Evolutionary conservation across 2,888 invertebrate genomes (phyloP).

Genomic region (Resseliella maxima): DNA sequence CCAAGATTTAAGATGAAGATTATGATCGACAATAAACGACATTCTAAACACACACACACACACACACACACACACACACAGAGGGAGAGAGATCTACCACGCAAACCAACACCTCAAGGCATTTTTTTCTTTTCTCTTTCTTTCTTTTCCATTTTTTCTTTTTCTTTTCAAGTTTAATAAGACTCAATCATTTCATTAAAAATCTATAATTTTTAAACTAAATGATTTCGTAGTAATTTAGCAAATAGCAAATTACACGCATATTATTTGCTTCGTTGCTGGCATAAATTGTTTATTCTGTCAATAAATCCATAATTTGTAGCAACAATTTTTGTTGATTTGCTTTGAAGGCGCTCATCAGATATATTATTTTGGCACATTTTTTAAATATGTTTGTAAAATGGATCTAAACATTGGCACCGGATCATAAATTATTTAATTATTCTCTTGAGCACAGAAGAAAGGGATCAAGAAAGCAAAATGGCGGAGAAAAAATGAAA

Average conservation of each 20-base stretch:
- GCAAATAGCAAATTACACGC: background rate
- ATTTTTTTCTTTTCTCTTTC: background rate
- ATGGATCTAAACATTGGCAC: too few relatives aligned
- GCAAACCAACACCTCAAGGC: background rate
- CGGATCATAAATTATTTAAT: too few relatives aligned
- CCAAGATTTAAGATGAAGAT: background rate
- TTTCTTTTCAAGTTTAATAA: background rate
- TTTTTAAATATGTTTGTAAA: too few relatives aligned
- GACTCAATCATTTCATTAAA: background rate
- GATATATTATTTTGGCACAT: too few relatives aligned
- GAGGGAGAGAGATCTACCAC: too few relatives aligned
- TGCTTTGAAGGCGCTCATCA: too few relatives aligned
- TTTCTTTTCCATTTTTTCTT: background rate
- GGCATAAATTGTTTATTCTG: background rate
- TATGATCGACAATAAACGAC: background rate
- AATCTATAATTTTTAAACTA: background rate
- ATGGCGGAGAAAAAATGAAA: background rate
- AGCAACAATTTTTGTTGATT: too few relatives aligned
- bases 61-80: too few relatives aligned
- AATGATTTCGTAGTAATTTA: background rate
- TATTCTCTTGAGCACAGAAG: too few relatives aligned
- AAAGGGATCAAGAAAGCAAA: background rate
- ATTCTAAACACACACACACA: background rate
- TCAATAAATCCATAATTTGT: too few relatives aligned
- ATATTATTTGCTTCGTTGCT: background rate